Base-by-base conservation (phyloP, 1,140 invertebrate genomes). In the Potamilus streckersoni region DNA sequence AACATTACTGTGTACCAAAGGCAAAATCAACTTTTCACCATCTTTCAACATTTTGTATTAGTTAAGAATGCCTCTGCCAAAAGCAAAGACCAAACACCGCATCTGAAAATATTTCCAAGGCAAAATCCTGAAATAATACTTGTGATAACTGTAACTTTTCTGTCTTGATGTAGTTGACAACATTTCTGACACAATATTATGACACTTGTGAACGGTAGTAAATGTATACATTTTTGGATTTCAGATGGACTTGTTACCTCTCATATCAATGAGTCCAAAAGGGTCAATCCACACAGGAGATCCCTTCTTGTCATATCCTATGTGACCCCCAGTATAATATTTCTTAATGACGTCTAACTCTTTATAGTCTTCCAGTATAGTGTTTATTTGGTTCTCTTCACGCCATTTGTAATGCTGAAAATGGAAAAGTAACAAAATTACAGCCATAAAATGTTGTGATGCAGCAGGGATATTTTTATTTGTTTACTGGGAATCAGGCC, bases 301-400 rank as follows among this genome's bases (percentile, higher is more conserved):
- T 4, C 69, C 74, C 15, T 23, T n/a, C 56, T 76, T 76, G 55
- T 76, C 74, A 17, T 55, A 23, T 15, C 74, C 74, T 14, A 71
- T 13, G 19, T 71, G 16, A 1, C 74, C 74, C 23, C 74, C 74
- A 14, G 74, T 76, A 2, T 64, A 70, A 56, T 76, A 76, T 31
- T 71, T 76, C 23, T 68, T 58, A 14, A 76, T 19, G 2, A 76
- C 74, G 64, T 71, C 69, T 2, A 65, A 8, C 59, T 64, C 69
- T 67, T 94, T 86, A 94, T 94, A 97, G 17, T 92, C 91, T 56
- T 86, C 90, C 88, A 82, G 93, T 85, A 86, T 91, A 62, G 89
- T 92, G 79, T 97, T 96, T 3, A 95, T 93, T 65, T 93, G 93
- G 93, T 94, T 95, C 84, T 93, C 93, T 83, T 94, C 92, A 31